Base-by-base conservation (phyloP, 2,797 vertebrate genomes). In the Leptodactylus fallax region DNA sequence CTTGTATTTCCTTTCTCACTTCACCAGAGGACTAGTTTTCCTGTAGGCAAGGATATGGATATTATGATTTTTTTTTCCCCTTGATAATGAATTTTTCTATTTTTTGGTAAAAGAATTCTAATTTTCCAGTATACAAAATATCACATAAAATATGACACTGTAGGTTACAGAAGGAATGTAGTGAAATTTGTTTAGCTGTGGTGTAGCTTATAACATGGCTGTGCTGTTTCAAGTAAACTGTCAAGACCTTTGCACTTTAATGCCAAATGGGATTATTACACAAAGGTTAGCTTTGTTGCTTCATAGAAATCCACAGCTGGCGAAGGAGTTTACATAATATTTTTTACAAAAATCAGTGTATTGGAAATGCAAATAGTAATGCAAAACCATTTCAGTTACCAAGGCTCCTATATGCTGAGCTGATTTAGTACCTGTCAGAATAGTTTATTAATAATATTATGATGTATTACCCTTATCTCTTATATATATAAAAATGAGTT, bases 221-320 rank as follows among this genome's bases (percentile, higher is more conserved):
- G 9, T 6, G 74, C 53, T 74, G 71, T 85, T 25, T 85, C n/a
- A 63, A 49, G 74, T 72, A 85, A 77, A 49, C 71, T 19, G 83
- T 77, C n/a, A 47, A 76, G 71, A 85, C 83, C 71, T 85, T 63
- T 77, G 83, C 71, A 77, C 83, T 63, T n/a, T 11, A 51, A 74
- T 63, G 45, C 13, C 71, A 85, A 63, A 47, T 45, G 67, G 67
- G 36, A 49, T n/a, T 49, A 84, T 49, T 61, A 49, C n/a, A 76
- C 69, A 84, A 61, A 76, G 83, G 21, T 74, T 76, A 61, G 13
- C 55, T 47, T 49, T 84, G 71, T 85, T 47, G 16, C 82, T 25
- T 51, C 36, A 49, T 19, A 63, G 21, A 61, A 85, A 85, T 51
- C 16, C 45, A 77, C 71, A 85, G 55, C 67, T 83, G 82, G 72